A percentile compares a stretch with the other conserved stretches of the same genome.
Conservation (phyloP, 2,113 vertebrate species). For the Syngnathus scovelli region DNA sequence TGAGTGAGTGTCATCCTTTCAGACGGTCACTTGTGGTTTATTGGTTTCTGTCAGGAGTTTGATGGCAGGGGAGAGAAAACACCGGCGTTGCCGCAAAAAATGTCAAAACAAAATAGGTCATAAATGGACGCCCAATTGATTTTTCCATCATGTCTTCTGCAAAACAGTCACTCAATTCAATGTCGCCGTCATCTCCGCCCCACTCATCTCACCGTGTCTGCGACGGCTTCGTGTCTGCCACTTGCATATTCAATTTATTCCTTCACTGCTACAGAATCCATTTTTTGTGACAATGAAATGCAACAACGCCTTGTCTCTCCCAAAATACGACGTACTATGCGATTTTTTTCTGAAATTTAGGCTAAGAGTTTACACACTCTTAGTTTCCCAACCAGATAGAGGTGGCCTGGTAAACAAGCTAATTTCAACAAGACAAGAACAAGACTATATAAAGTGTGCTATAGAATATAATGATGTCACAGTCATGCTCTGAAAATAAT, state of each 20-base stretch:
- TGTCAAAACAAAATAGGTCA: slow-evolving; percentile 28
- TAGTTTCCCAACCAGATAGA: neutral
- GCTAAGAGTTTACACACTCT: neutral
- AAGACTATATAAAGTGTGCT: neutral
- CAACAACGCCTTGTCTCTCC: slow-evolving; percentile 21
- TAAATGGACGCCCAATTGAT: slow-evolving; percentile 30
- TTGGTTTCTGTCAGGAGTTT: neutral
- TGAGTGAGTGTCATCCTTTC: neutral
- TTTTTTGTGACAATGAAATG: slow-evolving; percentile 33
- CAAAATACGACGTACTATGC: slow-evolving; percentile 10
- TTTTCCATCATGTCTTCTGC: slow-evolving; percentile 22
- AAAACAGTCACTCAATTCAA: neutral
- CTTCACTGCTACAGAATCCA: slow-evolving; percentile 38
- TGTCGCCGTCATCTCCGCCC: slow-evolving; percentile 10
- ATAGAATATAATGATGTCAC: neutral
- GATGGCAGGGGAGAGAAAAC: slow-evolving; percentile 25
- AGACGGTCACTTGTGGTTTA: neutral
- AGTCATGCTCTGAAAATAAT: neutral
- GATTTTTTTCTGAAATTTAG: too few species aligned
- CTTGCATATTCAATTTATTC: slow-evolving; percentile 49
- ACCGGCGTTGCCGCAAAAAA: slow-evolving; percentile 14
- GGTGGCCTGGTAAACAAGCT: neutral
- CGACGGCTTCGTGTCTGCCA: slow-evolving; percentile 40
- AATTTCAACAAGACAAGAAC: neutral
- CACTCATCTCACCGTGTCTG: slow-evolving; percentile 30